Evolutionary conservation across 35 echinoderm and acorn worm genomes (phyloP).

Genomic region (Lytechinus pictus): DNA sequence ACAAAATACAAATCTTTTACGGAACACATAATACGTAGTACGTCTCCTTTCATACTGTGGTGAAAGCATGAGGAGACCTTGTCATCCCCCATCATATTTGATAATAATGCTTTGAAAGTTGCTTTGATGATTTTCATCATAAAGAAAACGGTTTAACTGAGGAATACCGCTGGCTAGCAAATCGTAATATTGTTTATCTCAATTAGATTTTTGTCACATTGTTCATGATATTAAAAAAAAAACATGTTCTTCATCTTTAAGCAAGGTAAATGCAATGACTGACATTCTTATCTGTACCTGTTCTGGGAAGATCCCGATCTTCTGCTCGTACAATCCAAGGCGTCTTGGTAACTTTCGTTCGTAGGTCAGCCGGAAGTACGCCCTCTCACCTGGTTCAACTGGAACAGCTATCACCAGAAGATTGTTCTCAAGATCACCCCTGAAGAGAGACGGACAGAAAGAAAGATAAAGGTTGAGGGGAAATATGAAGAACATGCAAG

Average conservation of each 20-base stretch:
- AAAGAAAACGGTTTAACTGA: not conserved
- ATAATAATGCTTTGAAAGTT: too few species aligned
- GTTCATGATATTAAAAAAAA: too few species aligned
- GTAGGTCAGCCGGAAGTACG: constrained; percentile 76
- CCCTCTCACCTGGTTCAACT: constrained; percentile 54
- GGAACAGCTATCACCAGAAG: constrained; percentile 71
- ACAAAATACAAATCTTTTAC: too few species aligned
- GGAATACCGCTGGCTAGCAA: not conserved
- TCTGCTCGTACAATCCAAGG: constrained; percentile 76
- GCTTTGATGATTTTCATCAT: not conserved
- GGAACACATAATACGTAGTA: too few species aligned
- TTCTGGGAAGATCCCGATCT: constrained; percentile 72
- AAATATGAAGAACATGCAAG: not conserved
- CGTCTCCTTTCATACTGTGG: too few species aligned
- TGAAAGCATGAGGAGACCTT: too few species aligned
- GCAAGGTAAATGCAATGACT: too few species aligned
- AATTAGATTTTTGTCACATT: too few species aligned
- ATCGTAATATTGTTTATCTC: not conserved
- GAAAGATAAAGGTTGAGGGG: not conserved
- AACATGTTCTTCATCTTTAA: too few species aligned
- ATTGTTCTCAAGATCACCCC: constrained; percentile 79
- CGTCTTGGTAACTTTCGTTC: constrained; percentile 74
- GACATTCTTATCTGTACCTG: constrained; percentile 63
- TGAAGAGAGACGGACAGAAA: constrained; percentile 34
- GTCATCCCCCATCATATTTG: too few species aligned